phyloP scores from a whole-genome alignment of 2,113 vertebrate species.

The Prochilodus magdalenae region DNA sequence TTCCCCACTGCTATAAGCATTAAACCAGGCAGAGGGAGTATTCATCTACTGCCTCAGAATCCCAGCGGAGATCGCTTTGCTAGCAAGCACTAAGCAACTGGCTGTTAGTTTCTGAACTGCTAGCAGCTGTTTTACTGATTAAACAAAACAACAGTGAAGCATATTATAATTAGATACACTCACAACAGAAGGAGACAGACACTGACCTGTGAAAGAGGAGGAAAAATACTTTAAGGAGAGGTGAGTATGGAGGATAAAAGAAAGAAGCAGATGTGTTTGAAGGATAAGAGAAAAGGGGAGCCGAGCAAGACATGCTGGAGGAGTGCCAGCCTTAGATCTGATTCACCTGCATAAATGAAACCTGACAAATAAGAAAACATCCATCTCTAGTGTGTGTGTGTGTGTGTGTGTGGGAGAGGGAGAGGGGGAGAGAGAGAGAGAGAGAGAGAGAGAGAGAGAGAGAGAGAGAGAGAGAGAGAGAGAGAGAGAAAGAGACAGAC shows the following conservation, averaged over 20 bases:
- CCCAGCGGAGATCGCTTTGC: not conserved
- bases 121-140: not conserved
- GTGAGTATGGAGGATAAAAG: not conserved
- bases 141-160: not conserved
- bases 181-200: not conserved
- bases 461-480: not conserved
- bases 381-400: not conserved
- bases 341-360: not conserved
- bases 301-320: not conserved
- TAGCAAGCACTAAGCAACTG: conserved; percentile 4
- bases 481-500: not conserved
- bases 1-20: not conserved
- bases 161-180: not conserved
- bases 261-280: not conserved
- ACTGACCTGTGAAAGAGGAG: not conserved
- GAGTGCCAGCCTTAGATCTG: conserved; percentile 8
- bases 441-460: not conserved
- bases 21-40: not conserved
- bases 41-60: not conserved
- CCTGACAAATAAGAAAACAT: conserved; percentile 1
- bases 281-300: conserved; percentile 12
- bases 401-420: too few species aligned
- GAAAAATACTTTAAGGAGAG: not conserved
- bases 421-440: not conserved
- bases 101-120: not conserved